phyloP scores from a whole-genome alignment of 2,113 vertebrate genomes.

The Odontesthes bonariensis region DNA sequence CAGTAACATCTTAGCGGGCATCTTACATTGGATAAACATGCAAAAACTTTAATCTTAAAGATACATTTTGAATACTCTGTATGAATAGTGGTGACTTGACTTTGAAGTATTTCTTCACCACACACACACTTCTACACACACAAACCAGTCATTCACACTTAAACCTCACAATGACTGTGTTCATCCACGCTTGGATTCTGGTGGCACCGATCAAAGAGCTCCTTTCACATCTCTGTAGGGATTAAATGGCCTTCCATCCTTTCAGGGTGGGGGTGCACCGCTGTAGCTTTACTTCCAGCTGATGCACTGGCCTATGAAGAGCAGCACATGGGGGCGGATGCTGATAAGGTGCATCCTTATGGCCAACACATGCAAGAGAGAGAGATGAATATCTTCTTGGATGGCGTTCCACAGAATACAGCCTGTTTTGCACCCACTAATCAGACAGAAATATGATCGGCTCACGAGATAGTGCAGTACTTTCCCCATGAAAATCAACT shows the following conservation, averaged over 20 bases:
- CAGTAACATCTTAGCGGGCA: background rate
- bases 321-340: constrained; percentile 37
- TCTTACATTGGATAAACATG: background rate
- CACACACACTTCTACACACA: constrained; percentile 35
- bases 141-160: constrained; percentile 65
- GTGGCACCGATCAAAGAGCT: constrained; percentile 66
- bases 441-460: constrained; percentile 55
- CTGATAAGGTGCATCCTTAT: constrained; percentile 58
- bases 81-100: constrained; percentile 21
- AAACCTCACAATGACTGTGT: constrained; percentile 66
- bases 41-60: too few relatives aligned
- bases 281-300: constrained; percentile 54
- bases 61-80: background rate
- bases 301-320: constrained; percentile 50
- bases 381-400: constrained; percentile 61
- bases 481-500: constrained; percentile 33
- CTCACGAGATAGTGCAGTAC: constrained; percentile 10
- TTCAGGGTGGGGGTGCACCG: constrained; percentile 4
- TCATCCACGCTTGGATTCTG: constrained; percentile 59
- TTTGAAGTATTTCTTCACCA: constrained; percentile 19
- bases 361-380: constrained; percentile 21
- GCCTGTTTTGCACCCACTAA: constrained; percentile 47
- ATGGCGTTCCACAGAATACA: constrained; percentile 19
- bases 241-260: constrained; percentile 56
- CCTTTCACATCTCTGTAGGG: constrained; percentile 61